Base-by-base conservation (phyloP, 2,888 invertebrate species). In the Dolichopus griseipennis region DNA sequence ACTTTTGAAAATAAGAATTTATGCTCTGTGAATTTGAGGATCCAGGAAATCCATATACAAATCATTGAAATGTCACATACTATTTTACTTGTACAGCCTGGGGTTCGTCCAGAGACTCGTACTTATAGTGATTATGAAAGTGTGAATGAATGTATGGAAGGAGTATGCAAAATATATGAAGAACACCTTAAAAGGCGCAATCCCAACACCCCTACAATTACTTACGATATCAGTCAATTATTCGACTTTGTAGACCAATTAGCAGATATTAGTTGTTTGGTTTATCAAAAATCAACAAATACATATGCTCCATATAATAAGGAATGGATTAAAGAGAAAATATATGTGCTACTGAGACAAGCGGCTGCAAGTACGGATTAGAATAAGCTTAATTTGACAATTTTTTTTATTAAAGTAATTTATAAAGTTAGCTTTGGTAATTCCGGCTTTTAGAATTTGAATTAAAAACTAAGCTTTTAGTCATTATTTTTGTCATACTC, bases 311-410 rank as follows among this genome's bases (percentile, higher is more conserved):
- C 99, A 0, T 97, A 97, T 83, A 97, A 97, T 81, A 98, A 98
- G 83, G 97, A 96, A 76, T 99, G 97, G 97, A 95, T 99, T 69
- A 99, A 99, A 81, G 97, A 99, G 79, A 97, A 98, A 80, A 97
- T 99, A 72, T 98, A 97, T 78, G 91, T 97, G 6, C 83, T 98
- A 75, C 83, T 98, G 71, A 90, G 95, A 73, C 95, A 97, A 82
- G 97, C 97, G 0, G 92, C 93, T 0, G 92, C 91, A 69, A 75
- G 70, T 65, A 71, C 72, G 10, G 72, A 64, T 20, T 64, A n/a
- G 37, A 37, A 64, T n/a, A n/a, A n/a, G n/a, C n/a, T n/a, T n/a
- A n/a, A n/a, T n/a, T n/a, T n/a, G n/a, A n/a, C n/a, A n/a, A n/a
- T n/a, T n/a, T n/a, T n/a, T n/a, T n/a, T n/a, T n/a, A n/a, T n/a